Evolutionary conservation across 1,140 invertebrate species (phyloP), one percentile per base, ranked within the genome.

Genomic region (Sminthurinus signatus): DNA sequence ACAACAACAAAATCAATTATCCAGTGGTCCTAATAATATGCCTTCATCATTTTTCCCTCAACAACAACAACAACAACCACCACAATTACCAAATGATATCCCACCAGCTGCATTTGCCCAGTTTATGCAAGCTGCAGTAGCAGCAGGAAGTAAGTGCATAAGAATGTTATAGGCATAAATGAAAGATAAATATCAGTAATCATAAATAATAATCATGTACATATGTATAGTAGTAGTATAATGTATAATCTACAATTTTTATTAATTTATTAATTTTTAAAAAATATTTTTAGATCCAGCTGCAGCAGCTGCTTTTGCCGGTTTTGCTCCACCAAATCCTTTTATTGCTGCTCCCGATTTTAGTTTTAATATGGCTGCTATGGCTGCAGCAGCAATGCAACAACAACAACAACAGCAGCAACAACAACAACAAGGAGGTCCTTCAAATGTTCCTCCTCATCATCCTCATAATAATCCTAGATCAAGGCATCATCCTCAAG

Each of bases 101-200:
- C 36, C 42, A 19, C 51, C 51, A 12, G 32, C 51, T 23, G 21
- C 51, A 19, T 42, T 55, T 1, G 61, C 61, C 0, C 61, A 63
- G 17, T 56, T 63, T 25, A 50, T 63, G 52, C 59, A 59, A 27
- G 59, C 58, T 17, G 43, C 58, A 50, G 54, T 23, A 3, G 54
- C 54, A 19, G 29, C 54, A 3, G 27, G 12, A 8, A 23, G 51
- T n/a, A n/a, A n/a, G n/a, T n/a, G n/a, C n/a, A n/a, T n/a, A n/a
- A n/a, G n/a, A n/a, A n/a, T n/a, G n/a, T n/a, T n/a, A n/a, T n/a
- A n/a, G n/a, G n/a, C n/a, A n/a, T n/a, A n/a, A n/a, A n/a, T n/a
- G n/a, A n/a, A n/a, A n/a, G n/a, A n/a, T n/a, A n/a, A n/a, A n/a
- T n/a, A n/a, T n/a, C n/a, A n/a, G n/a, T n/a, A n/a, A n/a, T n/a